Conservation (phyloP, 1,140 invertebrate genomes). For the Eufriesea mexicana region DNA sequence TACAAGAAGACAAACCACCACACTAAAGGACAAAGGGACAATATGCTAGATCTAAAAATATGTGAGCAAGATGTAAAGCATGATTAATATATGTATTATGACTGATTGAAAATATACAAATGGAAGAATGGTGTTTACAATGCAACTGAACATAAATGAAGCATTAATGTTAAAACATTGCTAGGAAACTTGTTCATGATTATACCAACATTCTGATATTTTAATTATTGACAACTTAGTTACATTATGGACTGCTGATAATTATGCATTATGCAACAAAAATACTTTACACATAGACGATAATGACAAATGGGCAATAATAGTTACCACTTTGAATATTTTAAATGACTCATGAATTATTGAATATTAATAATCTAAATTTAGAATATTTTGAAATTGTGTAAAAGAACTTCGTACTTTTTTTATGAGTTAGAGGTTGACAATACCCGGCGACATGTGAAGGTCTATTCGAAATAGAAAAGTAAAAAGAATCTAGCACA, state of each 20-base stretch:
- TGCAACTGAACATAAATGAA: neutral
- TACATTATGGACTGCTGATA: neutral
- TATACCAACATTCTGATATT: neutral
- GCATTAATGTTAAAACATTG: slow-evolving; percentile 3
- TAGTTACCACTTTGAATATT: neutral
- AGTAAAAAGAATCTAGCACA: slow-evolving; percentile 38
- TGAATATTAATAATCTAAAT: neutral
- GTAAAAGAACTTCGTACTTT: neutral
- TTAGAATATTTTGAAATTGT: too few species aligned
- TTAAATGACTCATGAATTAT: too few species aligned
- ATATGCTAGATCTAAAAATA: slow-evolving; percentile 42
- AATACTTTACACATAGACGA: slow-evolving; percentile 3
- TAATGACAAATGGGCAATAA: neutral
- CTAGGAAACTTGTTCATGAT: neutral
- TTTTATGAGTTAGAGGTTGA: slow-evolving; percentile 14
- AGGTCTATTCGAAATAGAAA: neutral
- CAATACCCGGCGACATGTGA: slow-evolving; percentile 29
- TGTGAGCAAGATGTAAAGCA: slow-evolving; percentile 21
- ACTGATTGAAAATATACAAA: slow-evolving; percentile 36
- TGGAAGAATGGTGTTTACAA: neutral
- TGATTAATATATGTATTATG: slow-evolving; percentile 9
- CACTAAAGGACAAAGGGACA: slow-evolving; percentile 56
- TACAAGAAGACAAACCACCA: slow-evolving; percentile 65
- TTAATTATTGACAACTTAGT: neutral
- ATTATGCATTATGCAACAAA: slow-evolving; percentile 23